Evolutionary conservation across 1,140 invertebrate species (phyloP), one percentile per base, ranked within the genome.

Genomic region (Sminthurinus signatus): DNA sequence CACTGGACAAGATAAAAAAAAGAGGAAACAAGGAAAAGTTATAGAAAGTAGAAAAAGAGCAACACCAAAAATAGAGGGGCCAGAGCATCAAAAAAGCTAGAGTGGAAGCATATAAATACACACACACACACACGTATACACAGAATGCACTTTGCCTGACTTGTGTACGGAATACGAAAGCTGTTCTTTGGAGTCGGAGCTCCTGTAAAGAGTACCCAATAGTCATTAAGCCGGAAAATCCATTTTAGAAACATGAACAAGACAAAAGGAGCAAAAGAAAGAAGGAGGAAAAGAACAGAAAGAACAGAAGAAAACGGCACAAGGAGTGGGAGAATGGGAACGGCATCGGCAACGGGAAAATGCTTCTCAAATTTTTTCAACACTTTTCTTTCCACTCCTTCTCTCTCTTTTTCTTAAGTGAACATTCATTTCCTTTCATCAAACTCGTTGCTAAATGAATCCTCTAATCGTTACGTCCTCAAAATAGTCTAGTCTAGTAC

Each of bases 391-490:
- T 36, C 5, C 5, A 36, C 32, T 36, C 15, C 15, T 15, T 36
- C 32, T 15, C 32, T 36, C 32, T 15, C 32, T 36, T 15, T 15
- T 14, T 10, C 50, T 29, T 29, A 52, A 52, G 50, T 52, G 50
- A 52, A 29, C 50, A 52, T 52, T 52, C 50, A 52, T 52, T 52
- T 29, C 50, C 23, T 52, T 52, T 52, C 50, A 29, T 29, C 50
- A 27, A 52, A 52, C 50, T 52, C n/a, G 23, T 52, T 52, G 21
- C 59, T 60, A 60, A 60, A 60, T 60, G 59, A 60, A 60, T 60
- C 46, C 32, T 51, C 59, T 51, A 50, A 51, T 60, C 59, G 46
- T 60, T 42, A 29, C n/a, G 19, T 48, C 44, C 59, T 60, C 59
- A 51, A 51, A n/a, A n/a, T n/a, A n/a, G n/a, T n/a, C n/a, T n/a